phyloP scores from a whole-genome alignment of 1,140 invertebrate species.

The Drosophila littoralis region DNA sequence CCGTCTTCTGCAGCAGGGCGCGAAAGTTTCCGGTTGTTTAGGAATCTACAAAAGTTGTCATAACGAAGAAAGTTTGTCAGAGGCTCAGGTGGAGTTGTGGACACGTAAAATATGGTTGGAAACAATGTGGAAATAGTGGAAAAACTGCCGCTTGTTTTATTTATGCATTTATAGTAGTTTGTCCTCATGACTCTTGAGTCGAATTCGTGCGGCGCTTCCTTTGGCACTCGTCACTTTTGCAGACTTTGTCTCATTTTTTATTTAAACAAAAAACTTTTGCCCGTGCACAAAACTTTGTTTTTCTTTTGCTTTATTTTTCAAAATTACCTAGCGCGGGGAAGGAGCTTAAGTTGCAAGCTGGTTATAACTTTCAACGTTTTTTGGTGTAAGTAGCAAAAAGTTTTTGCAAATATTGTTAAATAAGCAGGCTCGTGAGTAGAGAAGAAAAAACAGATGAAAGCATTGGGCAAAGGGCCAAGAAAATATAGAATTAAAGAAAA shows the following conservation, averaged over 20 bases:
- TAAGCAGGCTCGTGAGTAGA: conserved; percentile 34
- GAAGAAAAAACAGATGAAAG: conserved; percentile 8
- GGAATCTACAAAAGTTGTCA: conserved; percentile 54
- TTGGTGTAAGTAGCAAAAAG: conserved; percentile 40
- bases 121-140: conserved; percentile 67
- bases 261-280: conserved; percentile 56
- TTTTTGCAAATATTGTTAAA: conserved; percentile 58
- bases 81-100: conserved; percentile 53
- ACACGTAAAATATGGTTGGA: conserved; percentile 65
- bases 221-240: conserved; percentile 61
- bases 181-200: conserved; percentile 50
- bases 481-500: conserved; percentile 4
- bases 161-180: conserved; percentile 51
- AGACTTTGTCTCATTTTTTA: conserved; percentile 70
- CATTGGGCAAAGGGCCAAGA: neutral
- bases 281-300: conserved; percentile 44
- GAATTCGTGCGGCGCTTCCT: conserved; percentile 43
- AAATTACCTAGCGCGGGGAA: conserved; percentile 47
- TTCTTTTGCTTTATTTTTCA: conserved; percentile 7
- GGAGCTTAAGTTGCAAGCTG: conserved; percentile 25
- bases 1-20: neutral
- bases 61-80: conserved; percentile 58
- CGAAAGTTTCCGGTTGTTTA: conserved; percentile 45
- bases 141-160: conserved; percentile 67
- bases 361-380: conserved; percentile 35